phyloP scores from a whole-genome alignment of 2,888 invertebrate species.

The Syritta pipiens region DNA sequence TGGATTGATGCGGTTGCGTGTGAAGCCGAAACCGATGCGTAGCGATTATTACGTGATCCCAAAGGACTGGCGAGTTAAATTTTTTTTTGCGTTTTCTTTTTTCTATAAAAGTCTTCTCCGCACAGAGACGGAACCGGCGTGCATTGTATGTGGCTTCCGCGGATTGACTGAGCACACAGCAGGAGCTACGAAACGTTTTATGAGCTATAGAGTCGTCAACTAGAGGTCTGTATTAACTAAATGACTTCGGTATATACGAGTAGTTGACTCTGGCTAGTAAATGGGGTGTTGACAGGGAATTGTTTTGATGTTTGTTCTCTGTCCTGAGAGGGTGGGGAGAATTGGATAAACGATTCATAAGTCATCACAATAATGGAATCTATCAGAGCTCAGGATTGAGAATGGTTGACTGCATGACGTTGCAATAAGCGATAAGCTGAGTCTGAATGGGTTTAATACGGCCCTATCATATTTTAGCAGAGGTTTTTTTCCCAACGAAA shows the following conservation, averaged over 20 bases:
- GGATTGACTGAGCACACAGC: constrained; percentile 57
- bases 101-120: too few species aligned
- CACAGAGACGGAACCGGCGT: constrained; percentile 30
- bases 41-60: constrained; percentile 5
- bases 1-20: constrained; percentile 25
- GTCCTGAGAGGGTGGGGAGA: neutral
- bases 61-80: constrained; percentile 32
- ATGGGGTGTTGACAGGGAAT: constrained; percentile 33
- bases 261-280: constrained; percentile 15
- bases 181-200: constrained; percentile 60
- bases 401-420: constrained; percentile 16
- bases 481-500: too few species aligned
- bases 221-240: constrained; percentile 32
- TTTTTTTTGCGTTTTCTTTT: neutral
- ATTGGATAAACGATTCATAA: constrained; percentile 48
- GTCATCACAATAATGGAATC: constrained; percentile 15
- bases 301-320: neutral
- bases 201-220: constrained; percentile 40
- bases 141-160: constrained; percentile 54
- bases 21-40: neutral
- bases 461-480: too few species aligned
- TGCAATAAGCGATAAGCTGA: too few species aligned
- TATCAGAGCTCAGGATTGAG: constrained; percentile 18
- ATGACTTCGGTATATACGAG: constrained; percentile 16
- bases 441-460: too few species aligned